Evolutionary conservation across 2,888 invertebrate species (phyloP).

Genomic region (Scrobipalpa costella): DNA sequence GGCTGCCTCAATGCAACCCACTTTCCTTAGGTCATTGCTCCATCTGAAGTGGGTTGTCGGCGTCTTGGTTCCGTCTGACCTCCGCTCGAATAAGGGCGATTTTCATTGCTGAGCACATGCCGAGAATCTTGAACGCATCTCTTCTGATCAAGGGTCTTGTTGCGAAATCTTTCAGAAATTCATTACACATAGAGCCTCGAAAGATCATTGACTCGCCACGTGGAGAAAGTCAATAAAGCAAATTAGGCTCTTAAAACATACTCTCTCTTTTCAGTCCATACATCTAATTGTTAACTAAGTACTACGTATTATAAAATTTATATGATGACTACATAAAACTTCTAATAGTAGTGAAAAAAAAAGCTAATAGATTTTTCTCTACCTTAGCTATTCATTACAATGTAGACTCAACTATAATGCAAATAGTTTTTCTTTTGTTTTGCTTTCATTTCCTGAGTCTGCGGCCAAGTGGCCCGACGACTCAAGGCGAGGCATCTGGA

Average conservation of each 20-base stretch:
- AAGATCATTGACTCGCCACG: neutral
- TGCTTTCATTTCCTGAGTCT: constrained; percentile 3
- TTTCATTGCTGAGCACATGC: constrained; percentile 17
- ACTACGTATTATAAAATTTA: too few relatives aligned
- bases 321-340: too few relatives aligned
- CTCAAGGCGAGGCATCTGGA: constrained; percentile 10
- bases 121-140: neutral
- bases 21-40: constrained; percentile 59
- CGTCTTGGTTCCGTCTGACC: constrained; percentile 22
- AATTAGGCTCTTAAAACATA: too few relatives aligned
- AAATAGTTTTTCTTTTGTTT: neutral
- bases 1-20: constrained; percentile 55
- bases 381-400: neutral
- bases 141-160: neutral
- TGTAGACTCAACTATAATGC: neutral
- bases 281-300: too few relatives aligned
- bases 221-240: neutral
- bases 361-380: too few relatives aligned
- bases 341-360: too few relatives aligned
- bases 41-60: constrained; percentile 43
- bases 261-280: too few relatives aligned
- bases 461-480: constrained; percentile 8
- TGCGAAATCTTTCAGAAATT: neutral
- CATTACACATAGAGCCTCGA: neutral
- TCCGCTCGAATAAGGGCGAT: constrained; percentile 17